Conservation (phyloP, 2,888 invertebrate genomes). For the Plebejus argus region DNA sequence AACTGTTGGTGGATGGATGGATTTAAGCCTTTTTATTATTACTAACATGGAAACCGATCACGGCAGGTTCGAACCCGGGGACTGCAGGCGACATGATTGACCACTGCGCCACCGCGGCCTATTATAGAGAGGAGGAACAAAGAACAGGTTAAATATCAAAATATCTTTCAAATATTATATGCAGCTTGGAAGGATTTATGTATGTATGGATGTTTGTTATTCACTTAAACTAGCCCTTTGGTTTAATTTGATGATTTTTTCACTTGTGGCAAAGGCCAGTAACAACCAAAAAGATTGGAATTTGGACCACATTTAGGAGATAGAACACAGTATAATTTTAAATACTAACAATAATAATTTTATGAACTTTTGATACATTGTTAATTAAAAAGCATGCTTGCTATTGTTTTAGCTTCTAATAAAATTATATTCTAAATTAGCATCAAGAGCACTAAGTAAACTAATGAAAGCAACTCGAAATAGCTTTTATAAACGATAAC, state of each 20-base stretch:
- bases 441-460: neutral
- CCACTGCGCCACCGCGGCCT: slow-evolving; percentile 19
- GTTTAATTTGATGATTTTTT: neutral
- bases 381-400: too few relatives aligned
- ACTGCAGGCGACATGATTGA: slow-evolving; percentile 24
- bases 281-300: neutral
- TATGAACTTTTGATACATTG: too few relatives aligned
- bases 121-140: slow-evolving; percentile 31
- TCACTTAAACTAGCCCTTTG: neutral
- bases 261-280: neutral
- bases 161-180: neutral
- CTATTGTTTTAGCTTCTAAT: neutral
- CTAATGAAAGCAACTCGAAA: slow-evolving; percentile 7
- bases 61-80: slow-evolving; percentile 19
- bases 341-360: too few relatives aligned
- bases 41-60: slow-evolving; percentile 18
- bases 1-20: neutral
- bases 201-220: slow-evolving; percentile 14
- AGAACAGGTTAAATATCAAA: slow-evolving; percentile 28
- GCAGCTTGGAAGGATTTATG: neutral
- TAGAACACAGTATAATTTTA: too few relatives aligned
- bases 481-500: slow-evolving; percentile 21
- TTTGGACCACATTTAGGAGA: too few relatives aligned
- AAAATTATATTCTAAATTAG: neutral
- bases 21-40: neutral